Evolutionary conservation across 2,888 invertebrate genomes (phyloP), one percentile per base, ranked within the genome.

Genomic region (Pyralis farinalis): DNA sequence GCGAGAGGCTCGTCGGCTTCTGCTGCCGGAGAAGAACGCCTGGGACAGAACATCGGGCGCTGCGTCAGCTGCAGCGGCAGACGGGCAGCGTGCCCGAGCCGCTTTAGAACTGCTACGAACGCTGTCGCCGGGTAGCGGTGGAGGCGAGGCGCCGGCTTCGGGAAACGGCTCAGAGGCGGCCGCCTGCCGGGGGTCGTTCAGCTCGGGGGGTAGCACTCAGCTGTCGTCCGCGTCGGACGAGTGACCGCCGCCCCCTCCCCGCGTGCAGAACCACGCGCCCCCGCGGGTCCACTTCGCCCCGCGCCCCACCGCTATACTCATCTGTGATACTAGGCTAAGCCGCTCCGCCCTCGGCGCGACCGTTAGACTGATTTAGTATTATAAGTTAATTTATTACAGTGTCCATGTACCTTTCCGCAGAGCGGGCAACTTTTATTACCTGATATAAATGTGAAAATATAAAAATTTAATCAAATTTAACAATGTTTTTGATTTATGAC

Each of bases 191-290:
- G 86, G 91, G 55, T 92, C 92, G 44, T 92, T 92, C 76, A 92
- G 92, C 63, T 92, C 92, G 43, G 92, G 91, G 75, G 87, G 87
- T 60, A 92, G 92, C 72, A 91, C 91, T 39, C 91, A 91, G 74
- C 88, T 91, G 54, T 91, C 92, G 41, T 91, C 91, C 46, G 90
- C 91, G 11, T 91, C 92, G 62, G 92, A 91, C 65, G 91, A 91
- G 78, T 87, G 87, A 86, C 87, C 78, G 63, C 63, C 69, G 71
- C 72, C 63, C 51, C 63, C 59, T 50, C 55, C 62, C 51, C 58
- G 58, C 61, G 65, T 60, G 51, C 58, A 61, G 37, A 61, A 53
- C 31, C 46, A 48, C 35, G 38, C 46, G 30, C 34, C 55, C 42
- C 49, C 67, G 65, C 80, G 81, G 72, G 84, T 81, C 47, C 84